phyloP scores from a whole-genome alignment of 2,797 vertebrate species.

The Bradypus variegatus region DNA sequence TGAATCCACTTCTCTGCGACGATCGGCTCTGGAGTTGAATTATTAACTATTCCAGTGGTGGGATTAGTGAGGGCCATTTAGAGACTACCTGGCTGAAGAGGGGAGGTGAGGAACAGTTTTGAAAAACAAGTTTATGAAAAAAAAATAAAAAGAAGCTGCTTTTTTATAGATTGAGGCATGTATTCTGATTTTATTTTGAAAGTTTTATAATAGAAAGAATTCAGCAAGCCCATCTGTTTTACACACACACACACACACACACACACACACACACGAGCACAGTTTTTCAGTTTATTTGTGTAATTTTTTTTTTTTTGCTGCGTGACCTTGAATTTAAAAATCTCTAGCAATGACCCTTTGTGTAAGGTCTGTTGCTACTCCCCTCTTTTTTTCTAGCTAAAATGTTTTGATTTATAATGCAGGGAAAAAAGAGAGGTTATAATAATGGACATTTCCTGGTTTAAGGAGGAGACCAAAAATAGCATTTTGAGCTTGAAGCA shows the following conservation, averaged over 20 bases:
- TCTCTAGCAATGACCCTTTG: neutral
- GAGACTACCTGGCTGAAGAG: neutral
- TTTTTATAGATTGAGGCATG: constrained; percentile 27
- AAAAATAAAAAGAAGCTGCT: neutral
- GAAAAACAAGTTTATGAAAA: constrained; percentile 33
- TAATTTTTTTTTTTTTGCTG: neutral
- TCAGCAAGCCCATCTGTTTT: constrained; percentile 27
- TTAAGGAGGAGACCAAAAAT: constrained; percentile 1
- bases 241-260: neutral
- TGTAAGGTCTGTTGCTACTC: neutral
- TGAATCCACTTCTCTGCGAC: neutral
- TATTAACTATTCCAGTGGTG: neutral
- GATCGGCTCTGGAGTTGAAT: constrained; percentile 14
- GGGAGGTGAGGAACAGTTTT: constrained; percentile 1
- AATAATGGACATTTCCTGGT: neutral
- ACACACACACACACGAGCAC: neutral
- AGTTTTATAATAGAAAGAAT: neutral
- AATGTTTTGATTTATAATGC: constrained; percentile 6
- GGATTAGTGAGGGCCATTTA: constrained; percentile 43
- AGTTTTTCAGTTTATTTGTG: neutral
- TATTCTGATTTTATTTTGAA: constrained; percentile 19
- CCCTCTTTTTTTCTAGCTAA: neutral
- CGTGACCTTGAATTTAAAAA: neutral
- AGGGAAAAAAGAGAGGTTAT: neutral
- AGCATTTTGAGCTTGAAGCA: neutral